phyloP scores from a whole-genome alignment of 2,888 invertebrate genomes.

The Argynnis bischoffii region DNA sequence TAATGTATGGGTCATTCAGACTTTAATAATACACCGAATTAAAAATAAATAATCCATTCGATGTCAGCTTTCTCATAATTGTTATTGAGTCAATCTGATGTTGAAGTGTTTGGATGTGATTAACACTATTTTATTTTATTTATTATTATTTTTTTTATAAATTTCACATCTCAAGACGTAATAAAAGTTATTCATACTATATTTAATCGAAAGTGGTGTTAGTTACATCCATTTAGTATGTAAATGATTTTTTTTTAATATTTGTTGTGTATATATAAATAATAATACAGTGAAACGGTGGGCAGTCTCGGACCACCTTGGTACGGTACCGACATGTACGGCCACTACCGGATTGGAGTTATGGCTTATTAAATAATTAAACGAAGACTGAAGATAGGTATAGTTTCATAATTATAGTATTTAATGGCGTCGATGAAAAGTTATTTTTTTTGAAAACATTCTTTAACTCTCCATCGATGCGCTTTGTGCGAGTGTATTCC shows the following conservation, averaged over 20 bases:
- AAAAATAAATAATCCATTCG: conserved; percentile 16
- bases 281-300: conserved; percentile 23
- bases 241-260: conserved; percentile 13
- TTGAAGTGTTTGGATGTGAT: conserved; percentile 4
- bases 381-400: conserved; percentile 81
- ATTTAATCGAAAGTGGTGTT: conserved; percentile 11
- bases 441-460: conserved; percentile 36
- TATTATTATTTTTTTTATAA: conserved; percentile 9
- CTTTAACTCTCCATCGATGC: conserved; percentile 36
- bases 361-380: conserved; percentile 75
- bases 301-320: conserved; percentile 36
- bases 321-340: conserved; percentile 41
- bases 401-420: conserved; percentile 77
- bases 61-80: conserved; percentile 23
- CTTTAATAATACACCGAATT: conserved; percentile 24
- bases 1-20: conserved; percentile 17
- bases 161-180: background rate
- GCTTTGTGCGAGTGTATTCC: conserved; percentile 24
- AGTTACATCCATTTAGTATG: conserved; percentile 15
- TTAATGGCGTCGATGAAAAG: conserved; percentile 58
- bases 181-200: background rate
- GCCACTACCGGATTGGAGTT: conserved; percentile 47
- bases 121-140: conserved; percentile 4
- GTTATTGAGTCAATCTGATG: conserved; percentile 23
- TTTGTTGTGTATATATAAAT: conserved; percentile 34